Evolutionary conservation across 2,113 vertebrate genomes (phyloP).

Genomic region (Cinclus mexicanus): DNA sequence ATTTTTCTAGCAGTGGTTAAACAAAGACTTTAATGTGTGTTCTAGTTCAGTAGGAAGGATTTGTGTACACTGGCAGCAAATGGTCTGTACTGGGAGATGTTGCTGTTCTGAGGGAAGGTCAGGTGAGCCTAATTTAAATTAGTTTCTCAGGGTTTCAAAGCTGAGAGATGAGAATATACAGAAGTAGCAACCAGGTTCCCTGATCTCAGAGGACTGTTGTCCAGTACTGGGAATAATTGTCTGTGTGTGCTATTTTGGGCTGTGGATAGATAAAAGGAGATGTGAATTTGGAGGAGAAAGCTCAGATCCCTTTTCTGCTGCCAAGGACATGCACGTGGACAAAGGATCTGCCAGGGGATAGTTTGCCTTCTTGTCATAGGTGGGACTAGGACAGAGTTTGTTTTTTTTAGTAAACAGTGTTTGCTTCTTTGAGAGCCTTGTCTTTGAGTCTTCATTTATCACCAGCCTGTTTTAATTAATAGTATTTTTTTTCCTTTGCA

Average conservation of each 20-base stretch:
- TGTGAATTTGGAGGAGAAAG: background rate
- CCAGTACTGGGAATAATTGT: too few species aligned
- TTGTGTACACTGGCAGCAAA: background rate
- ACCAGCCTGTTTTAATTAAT: background rate
- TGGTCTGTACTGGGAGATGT: background rate
- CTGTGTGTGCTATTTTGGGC: background rate
- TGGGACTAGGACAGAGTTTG: background rate
- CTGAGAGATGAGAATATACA: background rate
- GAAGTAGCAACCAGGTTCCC: background rate
- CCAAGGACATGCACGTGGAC: fast-evolving
- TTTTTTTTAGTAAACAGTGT: background rate
- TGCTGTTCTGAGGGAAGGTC: background rate
- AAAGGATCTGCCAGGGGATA: background rate
- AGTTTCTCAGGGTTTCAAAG: background rate
- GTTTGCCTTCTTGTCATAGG: background rate
- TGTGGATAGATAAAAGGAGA: background rate
- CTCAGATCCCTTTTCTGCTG: background rate
- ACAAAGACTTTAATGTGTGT: background rate
- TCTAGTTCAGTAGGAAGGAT: background rate
- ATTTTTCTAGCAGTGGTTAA: background rate
- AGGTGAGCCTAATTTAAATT: background rate
- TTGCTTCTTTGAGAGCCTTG: background rate
- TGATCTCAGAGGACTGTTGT: background rate
- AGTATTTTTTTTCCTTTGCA: background rate
- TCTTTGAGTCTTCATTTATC: background rate